phyloP scores from a whole-genome alignment of 2,797 vertebrate species.

The Stomatorhinus walkeri region DNA sequence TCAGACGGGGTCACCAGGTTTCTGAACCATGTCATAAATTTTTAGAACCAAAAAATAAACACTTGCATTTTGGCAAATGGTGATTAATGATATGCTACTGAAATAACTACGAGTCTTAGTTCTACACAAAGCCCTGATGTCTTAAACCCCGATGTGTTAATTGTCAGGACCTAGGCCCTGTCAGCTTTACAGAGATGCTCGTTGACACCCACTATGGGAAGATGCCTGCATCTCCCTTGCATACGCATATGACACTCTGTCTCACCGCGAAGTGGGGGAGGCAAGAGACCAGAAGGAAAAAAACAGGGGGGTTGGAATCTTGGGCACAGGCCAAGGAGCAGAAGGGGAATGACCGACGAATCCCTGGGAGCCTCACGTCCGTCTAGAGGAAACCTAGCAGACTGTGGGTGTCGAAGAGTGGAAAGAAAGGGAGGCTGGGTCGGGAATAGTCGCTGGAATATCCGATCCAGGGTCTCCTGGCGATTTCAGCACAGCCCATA shows the following conservation, averaged over 20 bases:
- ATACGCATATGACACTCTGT: not conserved
- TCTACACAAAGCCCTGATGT: not conserved
- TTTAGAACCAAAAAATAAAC: conserved; percentile 30
- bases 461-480: conserved; percentile 5
- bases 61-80: conserved; percentile 23
- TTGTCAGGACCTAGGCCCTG: not conserved
- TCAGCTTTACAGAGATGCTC: not conserved
- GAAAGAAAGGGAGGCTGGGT: conserved; percentile 11
- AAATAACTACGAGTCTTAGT: not conserved
- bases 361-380: not conserved
- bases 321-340: not conserved
- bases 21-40: conserved; percentile 17
- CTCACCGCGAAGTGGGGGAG: not conserved
- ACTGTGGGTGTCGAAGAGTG: not conserved
- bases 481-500: not conserved
- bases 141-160: not conserved
- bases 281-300: not conserved
- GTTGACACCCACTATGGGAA: not conserved
- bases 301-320: not conserved
- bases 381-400: conserved; percentile 7
- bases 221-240: not conserved
- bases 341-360: not conserved
- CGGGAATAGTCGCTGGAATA: not conserved
- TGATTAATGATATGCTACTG: not conserved
- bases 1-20: conserved; percentile 24